Evolutionary conservation across 2,113 vertebrate genomes (phyloP).

Genomic region (Pyxicephalus adspersus): DNA sequence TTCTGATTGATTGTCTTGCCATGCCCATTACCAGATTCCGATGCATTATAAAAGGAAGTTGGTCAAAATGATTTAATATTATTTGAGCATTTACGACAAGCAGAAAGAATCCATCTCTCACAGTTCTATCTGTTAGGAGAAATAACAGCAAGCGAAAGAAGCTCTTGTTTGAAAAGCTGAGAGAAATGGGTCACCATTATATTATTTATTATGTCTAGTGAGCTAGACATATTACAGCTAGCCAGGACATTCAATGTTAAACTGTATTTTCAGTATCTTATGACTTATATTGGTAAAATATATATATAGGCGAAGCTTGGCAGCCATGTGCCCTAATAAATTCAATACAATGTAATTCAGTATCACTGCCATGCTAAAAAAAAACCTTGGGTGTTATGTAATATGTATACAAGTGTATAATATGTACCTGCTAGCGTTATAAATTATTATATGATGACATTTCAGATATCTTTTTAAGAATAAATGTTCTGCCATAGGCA

Average conservation of each 20-base stretch:
- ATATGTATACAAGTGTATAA: background rate
- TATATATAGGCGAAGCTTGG: slow-evolving; percentile 15
- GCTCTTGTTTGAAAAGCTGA: slow-evolving; percentile 36
- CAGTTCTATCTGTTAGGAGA: slow-evolving; percentile 42
- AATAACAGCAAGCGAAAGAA: slow-evolving; percentile 22
- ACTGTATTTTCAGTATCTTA: slow-evolving; percentile 29
- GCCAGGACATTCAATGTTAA: slow-evolving; percentile 43
- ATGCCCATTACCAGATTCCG: slow-evolving; percentile 34
- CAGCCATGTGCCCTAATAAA: background rate
- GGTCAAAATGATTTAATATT: slow-evolving; percentile 44
- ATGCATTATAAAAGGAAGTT: slow-evolving; percentile 34
- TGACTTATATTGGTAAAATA: slow-evolving; percentile 2
- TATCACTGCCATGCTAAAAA: slow-evolving; percentile 6
- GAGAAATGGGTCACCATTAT: slow-evolving; percentile 41
- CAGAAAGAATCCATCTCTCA: slow-evolving; percentile 40
- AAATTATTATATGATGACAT: background rate
- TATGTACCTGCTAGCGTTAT: no score
- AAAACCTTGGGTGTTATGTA: background rate
- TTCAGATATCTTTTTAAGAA: background rate
- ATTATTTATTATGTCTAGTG: slow-evolving; percentile 44
- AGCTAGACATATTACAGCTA: slow-evolving; percentile 30
- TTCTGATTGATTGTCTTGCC: slow-evolving; percentile 45
- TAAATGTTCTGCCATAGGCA: background rate
- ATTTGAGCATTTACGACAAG: slow-evolving; percentile 51
- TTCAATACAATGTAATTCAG: slow-evolving; percentile 24